phyloP scores from a whole-genome alignment of 2,113 vertebrate species.

The Heliornis fulica region DNA sequence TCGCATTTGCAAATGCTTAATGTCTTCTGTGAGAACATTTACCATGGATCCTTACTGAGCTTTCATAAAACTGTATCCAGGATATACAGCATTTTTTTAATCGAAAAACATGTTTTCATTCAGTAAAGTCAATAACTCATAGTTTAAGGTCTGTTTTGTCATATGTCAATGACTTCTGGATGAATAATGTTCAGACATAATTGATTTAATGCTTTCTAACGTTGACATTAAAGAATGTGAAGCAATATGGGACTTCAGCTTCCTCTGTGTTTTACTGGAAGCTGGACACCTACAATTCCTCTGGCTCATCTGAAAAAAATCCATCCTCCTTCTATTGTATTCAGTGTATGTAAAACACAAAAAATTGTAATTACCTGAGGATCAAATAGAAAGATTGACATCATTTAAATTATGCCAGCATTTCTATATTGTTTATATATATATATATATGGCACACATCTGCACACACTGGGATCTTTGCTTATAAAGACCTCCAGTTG shows the following conservation, averaged over 20 bases:
- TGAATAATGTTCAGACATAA: constrained; percentile 18
- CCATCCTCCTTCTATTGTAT: not conserved
- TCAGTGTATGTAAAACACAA: not conserved
- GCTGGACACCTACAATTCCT: not conserved
- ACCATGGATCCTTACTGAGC: not conserved
- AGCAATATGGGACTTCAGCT: not conserved
- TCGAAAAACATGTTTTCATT: constrained; percentile 14
- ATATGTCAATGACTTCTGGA: not conserved
- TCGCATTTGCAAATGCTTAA: constrained; percentile 19
- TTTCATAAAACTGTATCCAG: constrained; percentile 9
- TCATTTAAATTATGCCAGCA: not conserved
- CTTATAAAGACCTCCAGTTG: not conserved
- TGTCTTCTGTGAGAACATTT: constrained; percentile 23
- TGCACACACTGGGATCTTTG: not conserved
- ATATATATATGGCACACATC: not conserved
- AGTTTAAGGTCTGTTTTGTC: constrained; percentile 41
- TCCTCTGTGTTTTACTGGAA: not conserved
- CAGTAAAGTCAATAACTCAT: constrained; percentile 38
- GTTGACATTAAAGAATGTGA: not conserved
- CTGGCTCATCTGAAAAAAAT: not conserved
- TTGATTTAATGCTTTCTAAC: constrained; percentile 9
- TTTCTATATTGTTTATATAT: not conserved
- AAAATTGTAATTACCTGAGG: not conserved
- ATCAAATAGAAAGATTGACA: not conserved
- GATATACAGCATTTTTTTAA: not conserved